These are phyloP conservation scores for Torymus texanus DNA, from an alignment of 2,888 invertebrate species.

Conservation along the genomic window DNA sequence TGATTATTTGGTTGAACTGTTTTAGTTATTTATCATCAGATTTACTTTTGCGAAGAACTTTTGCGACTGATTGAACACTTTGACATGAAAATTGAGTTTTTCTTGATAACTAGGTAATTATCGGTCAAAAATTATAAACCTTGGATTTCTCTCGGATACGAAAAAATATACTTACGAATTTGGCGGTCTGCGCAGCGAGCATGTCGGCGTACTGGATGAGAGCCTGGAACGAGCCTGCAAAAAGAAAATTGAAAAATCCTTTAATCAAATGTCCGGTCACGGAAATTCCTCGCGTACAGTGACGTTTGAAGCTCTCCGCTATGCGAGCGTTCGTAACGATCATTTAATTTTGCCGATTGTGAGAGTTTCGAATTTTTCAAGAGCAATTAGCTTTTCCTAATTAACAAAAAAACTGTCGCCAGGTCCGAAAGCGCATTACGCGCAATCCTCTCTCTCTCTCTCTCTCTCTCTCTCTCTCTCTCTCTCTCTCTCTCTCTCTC, in stretches of 20 bases:
- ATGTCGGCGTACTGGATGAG: conserved; percentile 99
- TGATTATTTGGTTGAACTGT: too few species aligned
- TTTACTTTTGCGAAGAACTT: too few species aligned
- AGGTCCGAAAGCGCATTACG: neutral
- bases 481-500: too few species aligned
- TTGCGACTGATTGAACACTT: too few species aligned
- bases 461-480: too few species aligned
- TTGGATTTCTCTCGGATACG: too few species aligned
- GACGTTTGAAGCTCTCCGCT: conserved; percentile 1
- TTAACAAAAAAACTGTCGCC: conserved; percentile 3
- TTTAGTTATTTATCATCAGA: too few species aligned
- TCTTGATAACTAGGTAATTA: too few species aligned
- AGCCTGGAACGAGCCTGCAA: conserved; percentile 96
- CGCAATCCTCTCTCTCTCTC: neutral
- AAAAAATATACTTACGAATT: conserved; percentile 83
- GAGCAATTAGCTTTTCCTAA: conserved; percentile 31
- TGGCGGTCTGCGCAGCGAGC: conserved; percentile 96
- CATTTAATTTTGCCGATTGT: conserved; percentile 6
- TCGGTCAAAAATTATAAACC: too few species aligned
- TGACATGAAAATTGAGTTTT: too few species aligned
- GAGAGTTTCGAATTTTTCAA: conserved; percentile 22
- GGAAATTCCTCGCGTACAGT: neutral
- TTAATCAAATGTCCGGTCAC: conserved; percentile 1
- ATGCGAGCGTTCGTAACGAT: neutral
- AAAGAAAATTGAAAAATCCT: conserved; percentile 63